These are phyloP conservation scores for Clepsis dumicolana DNA, from an alignment of 2,888 invertebrate species.

Conservation along the genomic window DNA sequence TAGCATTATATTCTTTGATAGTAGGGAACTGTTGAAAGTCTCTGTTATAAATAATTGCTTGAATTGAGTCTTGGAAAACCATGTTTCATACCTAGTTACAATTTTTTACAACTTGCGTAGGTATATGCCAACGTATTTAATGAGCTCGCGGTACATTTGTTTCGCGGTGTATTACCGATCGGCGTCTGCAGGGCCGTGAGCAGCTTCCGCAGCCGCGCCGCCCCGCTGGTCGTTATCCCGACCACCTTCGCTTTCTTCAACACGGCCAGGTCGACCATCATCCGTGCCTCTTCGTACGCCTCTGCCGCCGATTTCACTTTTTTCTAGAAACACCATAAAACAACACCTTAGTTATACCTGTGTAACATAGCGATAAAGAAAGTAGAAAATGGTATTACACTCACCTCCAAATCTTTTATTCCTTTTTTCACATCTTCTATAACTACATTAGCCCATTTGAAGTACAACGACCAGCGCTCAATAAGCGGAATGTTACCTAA, in stretches of 20 bases:
- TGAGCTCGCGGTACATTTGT: too few species aligned
- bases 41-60: too few species aligned
- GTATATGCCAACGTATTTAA: too few species aligned
- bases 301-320: constrained; percentile 48
- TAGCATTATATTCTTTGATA: too few species aligned
- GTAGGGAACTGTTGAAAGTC: too few species aligned
- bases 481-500: constrained; percentile 47
- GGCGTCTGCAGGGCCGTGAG: constrained; percentile 87
- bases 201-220: constrained; percentile 88
- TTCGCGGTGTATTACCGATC: constrained; percentile 77
- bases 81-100: too few species aligned
- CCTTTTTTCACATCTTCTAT: constrained; percentile 49
- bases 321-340: constrained; percentile 60
- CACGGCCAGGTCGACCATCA: constrained; percentile 84
- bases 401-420: constrained; percentile 60
- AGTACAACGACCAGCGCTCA: constrained; percentile 72
- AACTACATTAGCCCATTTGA: constrained; percentile 60
- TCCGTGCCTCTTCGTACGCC: constrained; percentile 79
- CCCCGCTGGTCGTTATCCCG: constrained; percentile 93
- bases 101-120: too few species aligned
- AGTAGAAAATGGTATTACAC: background rate
- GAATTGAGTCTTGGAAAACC: too few species aligned
- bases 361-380: too few species aligned
- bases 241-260: constrained; percentile 84
- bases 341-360: too few species aligned